Evolutionary conservation across 2,797 vertebrate genomes (phyloP).

Genomic region (Peromyscus aztecus): DNA sequence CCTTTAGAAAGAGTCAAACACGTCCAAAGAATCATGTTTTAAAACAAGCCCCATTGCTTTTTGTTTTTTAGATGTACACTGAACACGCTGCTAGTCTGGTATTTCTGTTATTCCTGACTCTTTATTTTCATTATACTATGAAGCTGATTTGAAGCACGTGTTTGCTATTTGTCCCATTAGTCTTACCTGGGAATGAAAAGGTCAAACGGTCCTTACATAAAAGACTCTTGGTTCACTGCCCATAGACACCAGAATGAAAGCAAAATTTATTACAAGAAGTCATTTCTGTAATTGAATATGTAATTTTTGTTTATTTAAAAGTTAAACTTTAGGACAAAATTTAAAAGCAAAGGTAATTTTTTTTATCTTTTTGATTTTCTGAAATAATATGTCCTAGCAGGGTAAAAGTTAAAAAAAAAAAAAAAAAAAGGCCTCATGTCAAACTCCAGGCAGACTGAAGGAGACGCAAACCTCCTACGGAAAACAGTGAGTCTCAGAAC

Average conservation of each 20-base stretch:
- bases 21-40: not conserved
- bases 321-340: conserved; percentile 48
- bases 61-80: not conserved
- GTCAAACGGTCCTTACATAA: not conserved
- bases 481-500: conserved; percentile 31
- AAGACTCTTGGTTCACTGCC: not conserved
- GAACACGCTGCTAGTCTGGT: not conserved
- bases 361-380: not conserved
- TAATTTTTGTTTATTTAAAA: conserved; percentile 49
- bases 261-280: conserved; percentile 38
- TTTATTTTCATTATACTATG: not conserved
- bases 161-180: conserved; percentile 40
- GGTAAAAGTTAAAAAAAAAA: conserved; percentile 58
- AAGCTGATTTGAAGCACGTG: not conserved
- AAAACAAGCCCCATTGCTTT: not conserved
- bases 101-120: conserved; percentile 5
- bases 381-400: conserved; percentile 31
- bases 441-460: conserved; percentile 18
- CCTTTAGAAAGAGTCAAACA: not conserved
- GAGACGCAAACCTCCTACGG: not conserved
- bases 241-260: conserved; percentile 48
- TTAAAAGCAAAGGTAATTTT: conserved; percentile 52
- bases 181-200: conserved; percentile 34
- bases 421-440: not conserved
- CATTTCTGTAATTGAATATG: conserved; percentile 11